Conservation (phyloP, 2,888 invertebrate species). For the Baronia brevicornis region DNA sequence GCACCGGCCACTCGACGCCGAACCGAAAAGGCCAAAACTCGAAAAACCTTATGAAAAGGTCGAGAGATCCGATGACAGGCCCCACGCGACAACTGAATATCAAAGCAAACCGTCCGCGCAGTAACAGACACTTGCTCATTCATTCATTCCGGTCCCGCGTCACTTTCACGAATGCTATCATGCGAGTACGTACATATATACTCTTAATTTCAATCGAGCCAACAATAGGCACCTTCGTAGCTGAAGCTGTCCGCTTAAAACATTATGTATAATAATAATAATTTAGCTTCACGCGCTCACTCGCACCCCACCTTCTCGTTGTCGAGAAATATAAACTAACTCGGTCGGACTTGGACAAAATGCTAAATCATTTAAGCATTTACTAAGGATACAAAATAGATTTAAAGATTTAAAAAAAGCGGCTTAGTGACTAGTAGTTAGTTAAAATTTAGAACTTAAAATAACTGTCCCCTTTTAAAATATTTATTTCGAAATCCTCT, state of each 20-base stretch:
- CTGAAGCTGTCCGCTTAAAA: no score
- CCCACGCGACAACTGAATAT: constrained; percentile 57
- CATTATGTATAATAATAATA: no score
- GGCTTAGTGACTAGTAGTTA: constrained; percentile 58
- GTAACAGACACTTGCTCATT: constrained; percentile 45
- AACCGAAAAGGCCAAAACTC: constrained; percentile 80
- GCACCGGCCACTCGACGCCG: constrained; percentile 93
- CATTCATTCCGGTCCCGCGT: constrained; percentile 29
- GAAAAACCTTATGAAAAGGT: constrained; percentile 77
- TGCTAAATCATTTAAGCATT: constrained; percentile 57
- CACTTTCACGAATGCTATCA: constrained; percentile 18
- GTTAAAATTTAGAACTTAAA: constrained; percentile 28
- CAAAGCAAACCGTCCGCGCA: constrained; percentile 53
- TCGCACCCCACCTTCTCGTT: background rate
- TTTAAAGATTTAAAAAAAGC: constrained; percentile 44
- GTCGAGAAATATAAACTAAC: constrained; percentile 22
- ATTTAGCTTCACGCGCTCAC: background rate
- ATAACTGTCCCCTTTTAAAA: constrained; percentile 37
- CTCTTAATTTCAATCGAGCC: background rate
- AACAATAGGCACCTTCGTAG: background rate
- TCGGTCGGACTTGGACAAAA: constrained; percentile 37
- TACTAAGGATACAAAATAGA: constrained; percentile 50
- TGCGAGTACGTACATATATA: constrained; percentile 1
- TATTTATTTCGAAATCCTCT: constrained; percentile 42
- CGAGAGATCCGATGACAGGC: constrained; percentile 67